A percentile compares a stretch with the other conserved stretches of the same genome.
These are phyloP conservation scores for Orius laevigatus DNA, from an alignment of 1,140 invertebrate species.

Conservation along the genomic window DNA sequence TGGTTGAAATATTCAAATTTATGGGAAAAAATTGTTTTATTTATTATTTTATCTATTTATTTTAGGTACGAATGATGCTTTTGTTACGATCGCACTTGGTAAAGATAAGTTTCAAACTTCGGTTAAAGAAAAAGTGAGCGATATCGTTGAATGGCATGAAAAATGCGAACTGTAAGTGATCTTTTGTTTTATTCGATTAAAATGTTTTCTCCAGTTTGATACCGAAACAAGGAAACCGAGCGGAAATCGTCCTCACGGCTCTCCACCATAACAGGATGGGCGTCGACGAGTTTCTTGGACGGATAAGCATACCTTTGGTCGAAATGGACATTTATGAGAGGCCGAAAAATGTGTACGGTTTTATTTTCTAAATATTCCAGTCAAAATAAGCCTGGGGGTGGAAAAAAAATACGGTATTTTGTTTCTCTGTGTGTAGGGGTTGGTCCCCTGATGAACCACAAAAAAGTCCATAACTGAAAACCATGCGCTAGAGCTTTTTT, in stretches of 20 bases:
- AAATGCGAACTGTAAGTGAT: constrained; percentile 78
- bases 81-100: constrained; percentile 82
- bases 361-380: too few relatives aligned
- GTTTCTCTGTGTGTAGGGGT: too few relatives aligned
- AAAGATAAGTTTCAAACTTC: constrained; percentile 95
- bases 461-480: too few relatives aligned
- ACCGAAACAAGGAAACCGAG: constrained; percentile 71
- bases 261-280: constrained; percentile 77
- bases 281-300: constrained; percentile 85
- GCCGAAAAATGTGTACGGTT: constrained; percentile 55
- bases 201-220: constrained; percentile 40
- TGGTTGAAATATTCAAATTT: too few relatives aligned
- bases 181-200: background rate
- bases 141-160: constrained; percentile 85
- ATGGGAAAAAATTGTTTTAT: too few relatives aligned
- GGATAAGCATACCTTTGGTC: constrained; percentile 61
- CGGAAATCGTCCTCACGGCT: constrained; percentile 67
- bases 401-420: too few relatives aligned
- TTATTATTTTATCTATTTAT: too few relatives aligned
- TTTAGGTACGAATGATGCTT: constrained; percentile 74
- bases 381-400: too few relatives aligned
- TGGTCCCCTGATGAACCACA: too few relatives aligned
- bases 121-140: constrained; percentile 70
- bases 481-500: too few relatives aligned
- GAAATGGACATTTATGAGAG: constrained; percentile 80